phyloP scores from a whole-genome alignment of 2,113 vertebrate genomes.

The Chamaea fasciata region DNA sequence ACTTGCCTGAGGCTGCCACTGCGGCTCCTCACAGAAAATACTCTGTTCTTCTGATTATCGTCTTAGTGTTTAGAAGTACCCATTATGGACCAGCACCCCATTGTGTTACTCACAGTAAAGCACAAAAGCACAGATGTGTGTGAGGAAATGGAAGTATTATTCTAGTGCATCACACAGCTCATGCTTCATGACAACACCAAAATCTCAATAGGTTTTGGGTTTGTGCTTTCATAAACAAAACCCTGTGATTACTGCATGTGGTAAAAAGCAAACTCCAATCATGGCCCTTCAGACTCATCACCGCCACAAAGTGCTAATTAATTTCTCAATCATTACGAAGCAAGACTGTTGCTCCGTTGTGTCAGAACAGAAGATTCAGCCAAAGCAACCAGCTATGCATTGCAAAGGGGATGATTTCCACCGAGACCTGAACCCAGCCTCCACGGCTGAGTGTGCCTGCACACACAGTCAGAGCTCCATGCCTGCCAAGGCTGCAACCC shows the following conservation, averaged over 20 bases:
- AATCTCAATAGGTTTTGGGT: conserved; percentile 11
- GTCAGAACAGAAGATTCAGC: background rate
- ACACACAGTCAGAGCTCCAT: background rate
- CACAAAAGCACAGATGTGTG: conserved; percentile 22
- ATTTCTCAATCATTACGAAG: conserved; percentile 5
- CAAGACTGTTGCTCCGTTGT: background rate
- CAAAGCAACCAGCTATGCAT: background rate
- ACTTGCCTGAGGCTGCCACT: background rate
- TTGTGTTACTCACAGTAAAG: conserved; percentile 12
- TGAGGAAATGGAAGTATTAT: conserved; percentile 23
- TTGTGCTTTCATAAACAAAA: conserved; percentile 29
- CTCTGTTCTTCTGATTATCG: background rate
- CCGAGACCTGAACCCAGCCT: background rate
- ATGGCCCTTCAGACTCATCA: conserved; percentile 1
- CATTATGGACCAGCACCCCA: background rate
- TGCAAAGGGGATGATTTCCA: background rate
- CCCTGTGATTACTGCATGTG: background rate
- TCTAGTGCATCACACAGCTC: background rate
- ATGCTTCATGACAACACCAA: conserved; percentile 22
- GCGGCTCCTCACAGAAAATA: background rate
- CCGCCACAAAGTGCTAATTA: background rate
- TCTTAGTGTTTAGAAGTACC: background rate
- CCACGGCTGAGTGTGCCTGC: background rate
- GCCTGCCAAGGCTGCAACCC: background rate
- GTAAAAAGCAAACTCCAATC: conserved; percentile 23